Percentiles rank a stretch among this genome's conserved stretches.
These are phyloP conservation scores for Trematomus bernacchii DNA, from an alignment of 2,797 vertebrate species.

Conservation along the genomic window DNA sequence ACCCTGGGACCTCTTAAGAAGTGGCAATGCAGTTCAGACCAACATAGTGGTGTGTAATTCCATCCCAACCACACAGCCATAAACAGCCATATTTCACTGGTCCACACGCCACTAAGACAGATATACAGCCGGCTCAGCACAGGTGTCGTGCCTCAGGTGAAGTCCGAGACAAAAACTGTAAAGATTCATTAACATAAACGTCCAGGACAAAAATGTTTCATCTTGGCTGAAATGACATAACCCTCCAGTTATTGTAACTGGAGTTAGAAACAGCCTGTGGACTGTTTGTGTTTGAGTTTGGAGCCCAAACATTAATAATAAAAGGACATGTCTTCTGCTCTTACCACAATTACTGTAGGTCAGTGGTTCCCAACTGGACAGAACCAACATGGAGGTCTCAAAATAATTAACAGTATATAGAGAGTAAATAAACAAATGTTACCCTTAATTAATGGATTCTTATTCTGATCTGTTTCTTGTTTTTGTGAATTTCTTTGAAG, in stretches of 20 bases:
- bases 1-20: conserved; percentile 70
- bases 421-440: background rate
- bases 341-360: conserved; percentile 12
- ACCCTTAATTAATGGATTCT: background rate
- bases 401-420: background rate
- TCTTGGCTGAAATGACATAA: conserved; percentile 47
- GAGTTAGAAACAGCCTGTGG: conserved; percentile 29
- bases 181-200: conserved; percentile 45
- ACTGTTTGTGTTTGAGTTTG: conserved; percentile 8
- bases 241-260: conserved; percentile 36
- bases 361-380: background rate
- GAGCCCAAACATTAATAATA: conserved; percentile 13
- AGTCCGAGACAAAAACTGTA: conserved; percentile 37
- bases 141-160: conserved; percentile 77
- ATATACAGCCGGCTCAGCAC: conserved; percentile 42
- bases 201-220: conserved; percentile 44
- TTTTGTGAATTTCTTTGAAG: background rate
- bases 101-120: conserved; percentile 41
- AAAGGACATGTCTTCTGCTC: conserved; percentile 15
- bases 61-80: conserved; percentile 65
- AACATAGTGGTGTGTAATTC: conserved; percentile 74
- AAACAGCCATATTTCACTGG: conserved; percentile 73
- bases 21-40: conserved; percentile 65
- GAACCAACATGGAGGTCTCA: background rate
- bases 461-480: background rate